Evolutionary conservation across 1,140 invertebrate species (phyloP).

Genomic region (Drosophila insularis): DNA sequence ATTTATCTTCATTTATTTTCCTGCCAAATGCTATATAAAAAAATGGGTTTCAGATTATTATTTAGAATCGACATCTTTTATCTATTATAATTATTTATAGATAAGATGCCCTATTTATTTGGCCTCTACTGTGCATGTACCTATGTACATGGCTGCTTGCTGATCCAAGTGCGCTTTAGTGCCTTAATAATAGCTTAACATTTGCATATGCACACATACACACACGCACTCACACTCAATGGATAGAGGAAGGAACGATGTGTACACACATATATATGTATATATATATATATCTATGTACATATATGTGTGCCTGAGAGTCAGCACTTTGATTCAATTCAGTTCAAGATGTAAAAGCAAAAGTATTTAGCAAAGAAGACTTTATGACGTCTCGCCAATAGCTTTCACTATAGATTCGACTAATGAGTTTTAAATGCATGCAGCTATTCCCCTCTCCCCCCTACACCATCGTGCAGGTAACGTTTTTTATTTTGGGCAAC

Average conservation of each 20-base stretch:
- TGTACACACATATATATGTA: conserved; percentile 26
- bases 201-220: conserved; percentile 45
- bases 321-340: conserved; percentile 67
- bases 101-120: background rate
- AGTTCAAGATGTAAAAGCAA: conserved; percentile 50
- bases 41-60: no score
- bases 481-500: background rate
- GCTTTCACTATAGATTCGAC: conserved; percentile 25
- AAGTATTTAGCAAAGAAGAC: conserved; percentile 35
- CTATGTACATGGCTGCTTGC: background rate
- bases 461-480: background rate
- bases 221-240: conserved; percentile 16
- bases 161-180: conserved; percentile 55
- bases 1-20: no score
- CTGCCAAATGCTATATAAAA: no score
- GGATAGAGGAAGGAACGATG: background rate
- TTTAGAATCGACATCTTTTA: no score
- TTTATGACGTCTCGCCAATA: conserved; percentile 16
- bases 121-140: conserved; percentile 14
- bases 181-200: conserved; percentile 69
- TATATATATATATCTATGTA: no score
- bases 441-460: conserved; percentile 8
- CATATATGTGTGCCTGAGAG: background rate
- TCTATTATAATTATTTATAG: no score
- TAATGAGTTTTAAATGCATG: conserved; percentile 77